Evolutionary conservation across 37 sponge, comb jelly and placozoan genomes (phyloP), one percentile per base, ranked within the genome.

Genomic region (Tethya wilhelma): DNA sequence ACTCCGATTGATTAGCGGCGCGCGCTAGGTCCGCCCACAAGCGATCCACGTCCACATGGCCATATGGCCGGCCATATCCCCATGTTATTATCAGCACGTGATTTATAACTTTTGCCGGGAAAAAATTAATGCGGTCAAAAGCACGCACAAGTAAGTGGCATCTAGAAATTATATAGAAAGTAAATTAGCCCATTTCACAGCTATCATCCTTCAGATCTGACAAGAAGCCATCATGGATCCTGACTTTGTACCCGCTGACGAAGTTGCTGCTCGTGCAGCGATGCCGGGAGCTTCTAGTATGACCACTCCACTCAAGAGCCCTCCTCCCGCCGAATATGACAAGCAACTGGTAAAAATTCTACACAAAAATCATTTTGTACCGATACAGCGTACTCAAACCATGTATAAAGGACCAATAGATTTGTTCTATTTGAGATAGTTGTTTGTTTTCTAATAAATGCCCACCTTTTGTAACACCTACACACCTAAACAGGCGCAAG

Each of bases 291-390:
- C 44, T 23, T 0, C 19, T 37, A 28, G 38, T 26, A 8, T 69
- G 5, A 42, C 81, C 28, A 81, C 76, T 2, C 88, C 82, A 17
- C 38, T 42, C 9, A 81, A 87, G 39, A 81, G 71, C 33, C 81
- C 80, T 6, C 74, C 79, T 22, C 65, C 79, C 45, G 57, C 28
- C 22, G 91, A 80, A 40, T 90, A 82, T 38, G 82, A 70, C 2
- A 64, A 81, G 59, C 85, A 90, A 55, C 71, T 90, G 43, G 90
- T 90, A 25, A 67, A 81, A 19, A 6, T 2, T 14, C 49, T 12
- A 44, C 41, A 4, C 22, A 32, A 5, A 29, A 56, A 37, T 8
- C 32, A 58, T 76, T 23, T 31, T 23, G n/a, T 23, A 12, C 9
- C n/a, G 41, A 41, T 12, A 41, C 12, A 14, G 22, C 9, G 9